phyloP scores from a whole-genome alignment of 2,113 vertebrate genomes.

The Oncorhynchus masou region DNA sequence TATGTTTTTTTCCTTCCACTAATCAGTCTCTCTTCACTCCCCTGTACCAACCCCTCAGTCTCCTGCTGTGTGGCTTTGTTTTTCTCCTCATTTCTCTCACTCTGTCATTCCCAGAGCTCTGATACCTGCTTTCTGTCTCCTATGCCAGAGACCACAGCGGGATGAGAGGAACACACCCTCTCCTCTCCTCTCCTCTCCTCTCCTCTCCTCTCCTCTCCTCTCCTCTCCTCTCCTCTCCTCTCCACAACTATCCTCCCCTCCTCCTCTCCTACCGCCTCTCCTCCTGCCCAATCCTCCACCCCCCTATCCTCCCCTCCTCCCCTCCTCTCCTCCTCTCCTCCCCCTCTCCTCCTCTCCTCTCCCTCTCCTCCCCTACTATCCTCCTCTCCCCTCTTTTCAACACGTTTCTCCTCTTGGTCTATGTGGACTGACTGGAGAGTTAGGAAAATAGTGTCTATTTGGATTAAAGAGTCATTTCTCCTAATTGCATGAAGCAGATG shows the following conservation, averaged over 20 bases:
- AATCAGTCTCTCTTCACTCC: not conserved
- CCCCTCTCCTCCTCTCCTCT: too few species aligned
- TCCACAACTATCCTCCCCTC: too few species aligned
- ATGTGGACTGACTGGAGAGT: slow-evolving; percentile 31
- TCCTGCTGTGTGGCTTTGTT: slow-evolving; percentile 64
- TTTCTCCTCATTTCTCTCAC: slow-evolving; percentile 27
- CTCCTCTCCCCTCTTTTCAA: too few species aligned
- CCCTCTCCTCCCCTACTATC: too few species aligned
- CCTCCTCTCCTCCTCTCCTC: too few species aligned
- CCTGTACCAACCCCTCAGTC: not conserved
- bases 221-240: too few species aligned
- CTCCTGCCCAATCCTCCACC: not conserved
- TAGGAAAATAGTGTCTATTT: slow-evolving; percentile 25
- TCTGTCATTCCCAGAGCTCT: slow-evolving; percentile 29
- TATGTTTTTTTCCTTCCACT: not conserved
- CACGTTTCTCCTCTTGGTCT: slow-evolving; percentile 28
- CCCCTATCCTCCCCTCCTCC: slow-evolving; percentile 37
- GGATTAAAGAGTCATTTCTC: not conserved
- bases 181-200: not conserved
- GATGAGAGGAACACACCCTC: slow-evolving; percentile 52
- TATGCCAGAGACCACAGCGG: slow-evolving; percentile 48
- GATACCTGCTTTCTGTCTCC: slow-evolving; percentile 51
- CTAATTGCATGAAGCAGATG: slow-evolving; percentile 25
- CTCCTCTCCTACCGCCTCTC: not conserved
- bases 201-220: too few species aligned